Evolutionary conservation across 2,797 vertebrate species (phyloP), one percentile per base, ranked within the genome.

Genomic region (Scomberomorus guttatus): DNA sequence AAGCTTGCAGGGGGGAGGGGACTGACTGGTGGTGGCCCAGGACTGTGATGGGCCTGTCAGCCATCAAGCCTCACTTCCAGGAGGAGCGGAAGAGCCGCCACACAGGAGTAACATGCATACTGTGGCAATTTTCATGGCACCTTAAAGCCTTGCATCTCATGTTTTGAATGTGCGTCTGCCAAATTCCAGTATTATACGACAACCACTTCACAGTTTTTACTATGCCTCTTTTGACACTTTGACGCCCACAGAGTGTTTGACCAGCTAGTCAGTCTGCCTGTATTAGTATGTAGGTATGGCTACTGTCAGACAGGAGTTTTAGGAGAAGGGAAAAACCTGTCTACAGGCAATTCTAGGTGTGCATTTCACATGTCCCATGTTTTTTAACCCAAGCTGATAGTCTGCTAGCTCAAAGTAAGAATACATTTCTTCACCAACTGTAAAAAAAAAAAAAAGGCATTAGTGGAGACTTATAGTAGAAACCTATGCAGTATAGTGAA

Each of bases 1-100:
- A 20, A 52, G 79, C 64, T 20, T 72, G 22, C 20, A 66, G 57
- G 77, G 79, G 77, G 83, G 85, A 63, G 87, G 87, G 85, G 83
- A 66, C n/a, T 74, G 62, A 60, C 70, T 62, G 73, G 34, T 64
- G 9, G 62, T 39, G 55, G 75, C 22, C 66, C 3, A n/a, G 65
- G 74, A 66, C 54, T 66, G 25, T 14, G 42, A 69, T 44, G 48
- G 54, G 65, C 39, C 58, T 22, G 22, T 61, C 52, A 68, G 63
- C 27, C 54, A 70, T 67, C 56, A 73, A 37, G n/a, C 57, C 32
- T 81, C 44, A 24, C 63, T 64, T 70, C 62, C 52, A 79, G 68
- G 59, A 58, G 50, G 37, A 71, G 18, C 14, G 22, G 34, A 63
- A 64, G 50, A 71, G 52, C 37, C 60, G 51, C 64, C 59, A 75